Evolutionary conservation across 2,888 invertebrate species (phyloP), one percentile per base, ranked within the genome.

Genomic region (Melipona beecheii): DNA sequence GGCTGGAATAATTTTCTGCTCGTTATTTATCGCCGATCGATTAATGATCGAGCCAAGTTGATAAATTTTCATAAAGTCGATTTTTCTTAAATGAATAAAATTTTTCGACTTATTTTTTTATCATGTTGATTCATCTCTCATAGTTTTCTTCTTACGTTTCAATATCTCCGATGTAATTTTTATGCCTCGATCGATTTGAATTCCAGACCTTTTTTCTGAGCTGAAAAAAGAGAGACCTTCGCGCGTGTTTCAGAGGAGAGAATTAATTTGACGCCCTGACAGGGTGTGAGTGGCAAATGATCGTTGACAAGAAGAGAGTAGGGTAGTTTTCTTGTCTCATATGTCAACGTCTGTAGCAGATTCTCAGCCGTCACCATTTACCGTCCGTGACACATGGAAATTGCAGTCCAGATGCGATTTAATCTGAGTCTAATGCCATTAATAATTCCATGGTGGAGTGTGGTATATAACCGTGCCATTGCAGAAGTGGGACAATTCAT

Each of bases 341-440:
- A 49, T 36, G 80, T 68, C 71, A 75, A 83, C 62, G 72, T 60
- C 68, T 75, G 19, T 21, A 43, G 62, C 71, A 75, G 66, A 65
- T 49, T 43, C 66, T 54, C 62, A 56, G 24, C 15, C 36, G 11
- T 54, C 65, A 73, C 58, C 31, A 64, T 54, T 60, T 56, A 19
- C 56, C 56, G 24, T 75, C 76, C 15, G 24, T 24, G 64, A 60
- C 69, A 69, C 52, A 19, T 60, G 73, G 73, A 81, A 83, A 81
- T 77, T 81, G 56, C 49, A 71, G 27, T 21, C 54, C 66, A 75
- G 54, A 80, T 24, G 54, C 36, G 76, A 74, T 74, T 81, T 83
- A 74, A 78, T 70, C 58, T 31, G 1, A 21, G 49, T 65, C 75
- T 75, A 70, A 75, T 52, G n/a, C 21, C 50, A 66, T 60, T 72